Conservation (phyloP, 2,113 vertebrate species). For the Pterocles orientalis region DNA sequence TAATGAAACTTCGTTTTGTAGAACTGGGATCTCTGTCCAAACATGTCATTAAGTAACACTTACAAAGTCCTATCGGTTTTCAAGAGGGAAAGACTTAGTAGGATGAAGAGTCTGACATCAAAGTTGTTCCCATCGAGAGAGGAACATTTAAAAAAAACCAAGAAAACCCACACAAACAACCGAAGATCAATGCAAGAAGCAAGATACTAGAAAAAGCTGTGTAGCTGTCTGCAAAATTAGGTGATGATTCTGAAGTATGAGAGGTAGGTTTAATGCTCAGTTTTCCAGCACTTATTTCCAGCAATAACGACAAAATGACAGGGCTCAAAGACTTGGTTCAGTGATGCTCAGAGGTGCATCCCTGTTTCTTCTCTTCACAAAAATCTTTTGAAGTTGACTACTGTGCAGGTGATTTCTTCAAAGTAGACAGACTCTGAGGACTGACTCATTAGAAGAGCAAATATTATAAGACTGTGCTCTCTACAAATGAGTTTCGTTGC, state of each 20-base stretch:
- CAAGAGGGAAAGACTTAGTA: not conserved
- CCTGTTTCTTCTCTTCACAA: not conserved
- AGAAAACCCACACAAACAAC: not conserved
- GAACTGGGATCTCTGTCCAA: not conserved
- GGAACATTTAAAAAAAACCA: not conserved
- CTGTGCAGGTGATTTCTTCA: not conserved
- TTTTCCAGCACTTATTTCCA: not conserved
- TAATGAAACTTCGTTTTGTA: not conserved
- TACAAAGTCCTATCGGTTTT: not conserved
- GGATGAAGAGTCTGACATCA: not conserved
- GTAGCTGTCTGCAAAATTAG: not conserved
- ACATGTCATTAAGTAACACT: not conserved
- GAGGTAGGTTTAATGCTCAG: not conserved
- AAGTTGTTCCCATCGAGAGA: not conserved
- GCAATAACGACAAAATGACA: not conserved
- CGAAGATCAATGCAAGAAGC: not conserved
- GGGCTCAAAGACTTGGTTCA: not conserved
- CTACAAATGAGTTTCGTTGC: not conserved
- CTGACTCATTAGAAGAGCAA: not conserved
- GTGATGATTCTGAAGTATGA: not conserved
- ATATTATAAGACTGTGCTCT: not conserved
- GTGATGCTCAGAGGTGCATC: not conserved
- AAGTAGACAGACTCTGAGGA: not conserved
- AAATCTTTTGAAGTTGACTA: not conserved
- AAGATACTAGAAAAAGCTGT: not conserved